Evolutionary conservation across 2,113 vertebrate genomes (phyloP).

Genomic region (Solea solea): DNA sequence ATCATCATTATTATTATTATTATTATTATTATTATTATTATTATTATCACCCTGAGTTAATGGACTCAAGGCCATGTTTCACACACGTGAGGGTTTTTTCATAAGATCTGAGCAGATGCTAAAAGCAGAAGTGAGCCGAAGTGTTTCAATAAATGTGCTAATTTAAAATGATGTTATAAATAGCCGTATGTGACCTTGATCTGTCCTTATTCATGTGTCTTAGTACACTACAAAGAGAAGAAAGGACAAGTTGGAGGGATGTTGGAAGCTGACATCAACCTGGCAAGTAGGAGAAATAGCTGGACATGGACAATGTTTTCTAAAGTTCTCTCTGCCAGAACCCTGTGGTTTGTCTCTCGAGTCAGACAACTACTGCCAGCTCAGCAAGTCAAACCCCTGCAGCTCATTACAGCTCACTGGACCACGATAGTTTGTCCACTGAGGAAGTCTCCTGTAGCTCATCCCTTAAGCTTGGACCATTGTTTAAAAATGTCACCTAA

Average conservation of each 20-base stretch:
- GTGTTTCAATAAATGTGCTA: too few relatives aligned
- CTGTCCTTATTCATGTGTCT: conserved; percentile 3
- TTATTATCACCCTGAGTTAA: too few relatives aligned
- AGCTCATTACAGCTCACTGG: conserved; percentile 46
- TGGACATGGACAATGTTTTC: conserved; percentile 16
- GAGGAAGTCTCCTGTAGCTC: conserved; percentile 34
- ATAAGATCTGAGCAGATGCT: too few relatives aligned
- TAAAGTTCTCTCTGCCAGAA: conserved; percentile 26
- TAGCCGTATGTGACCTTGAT: conserved; percentile 34
- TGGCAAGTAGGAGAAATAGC: not conserved
- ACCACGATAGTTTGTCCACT: conserved; percentile 15
- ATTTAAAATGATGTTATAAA: conserved; percentile 1
- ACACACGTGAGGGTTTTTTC: too few relatives aligned
- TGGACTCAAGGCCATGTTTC: too few relatives aligned
- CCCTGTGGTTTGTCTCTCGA: conserved; percentile 50
- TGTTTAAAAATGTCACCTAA: conserved; percentile 46
- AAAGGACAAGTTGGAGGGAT: not conserved
- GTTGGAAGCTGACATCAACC: not conserved
- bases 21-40: too few relatives aligned
- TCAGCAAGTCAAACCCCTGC: conserved; percentile 49
- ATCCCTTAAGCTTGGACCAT: conserved; percentile 25
- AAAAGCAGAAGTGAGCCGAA: too few relatives aligned
- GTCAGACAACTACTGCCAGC: conserved; percentile 41
- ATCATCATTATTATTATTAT: too few relatives aligned
- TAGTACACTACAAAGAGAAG: not conserved